Base-by-base conservation (phyloP, 1,140 invertebrate genomes). In the Vollenhovia emeryi region DNA sequence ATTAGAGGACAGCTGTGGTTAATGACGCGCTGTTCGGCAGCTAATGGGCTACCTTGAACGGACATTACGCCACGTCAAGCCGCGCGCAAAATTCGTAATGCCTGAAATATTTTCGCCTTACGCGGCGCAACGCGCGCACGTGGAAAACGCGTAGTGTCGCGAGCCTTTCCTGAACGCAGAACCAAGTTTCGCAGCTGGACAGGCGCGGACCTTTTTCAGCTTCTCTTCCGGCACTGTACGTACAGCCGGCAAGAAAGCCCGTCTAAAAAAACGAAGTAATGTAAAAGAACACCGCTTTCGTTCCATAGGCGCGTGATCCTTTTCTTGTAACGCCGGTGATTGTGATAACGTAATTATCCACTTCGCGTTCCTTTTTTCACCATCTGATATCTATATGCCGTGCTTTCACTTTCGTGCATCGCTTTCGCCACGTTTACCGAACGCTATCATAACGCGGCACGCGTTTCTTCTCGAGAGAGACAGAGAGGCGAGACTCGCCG, bases 351-450 rank as follows among this genome's bases (percentile, higher is more conserved):
- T 79, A 79, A 78, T 78, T 78, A 66, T 13, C 8, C 30, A 13
- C 13, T 50, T 40, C 9, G 11, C 50, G 13, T 9, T 79, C 27
- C 52, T 66, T 79, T 79, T 60, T 30, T 24, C 21, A n/a, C 27
- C 18, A 11, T n/a, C n/a, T 13, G 48, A 21, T 30, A 76, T 11
- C 62, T 3, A 30, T 3, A 30, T 9, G 21, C 8, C 27, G 21
- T 50, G 62, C 76, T 79, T 79, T 79, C 76, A 79, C 76, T 64
- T 52, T 66, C 30, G 33, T 24, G 21, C 45, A 40, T 79, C 60
- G 45, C 33, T 79, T 52, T 79, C 62, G 30, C 62, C 9, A 7
- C 30, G 45, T 18, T 78, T 66, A 36, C 30, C 57, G 59, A 48
- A 36, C 30, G 43, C 18, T 30, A 24, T 27, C 50, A 40, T 50